These are phyloP conservation scores for Parotocinclus haroldoi DNA, from an alignment of 2,797 vertebrate genomes.

Conservation along the genomic window DNA sequence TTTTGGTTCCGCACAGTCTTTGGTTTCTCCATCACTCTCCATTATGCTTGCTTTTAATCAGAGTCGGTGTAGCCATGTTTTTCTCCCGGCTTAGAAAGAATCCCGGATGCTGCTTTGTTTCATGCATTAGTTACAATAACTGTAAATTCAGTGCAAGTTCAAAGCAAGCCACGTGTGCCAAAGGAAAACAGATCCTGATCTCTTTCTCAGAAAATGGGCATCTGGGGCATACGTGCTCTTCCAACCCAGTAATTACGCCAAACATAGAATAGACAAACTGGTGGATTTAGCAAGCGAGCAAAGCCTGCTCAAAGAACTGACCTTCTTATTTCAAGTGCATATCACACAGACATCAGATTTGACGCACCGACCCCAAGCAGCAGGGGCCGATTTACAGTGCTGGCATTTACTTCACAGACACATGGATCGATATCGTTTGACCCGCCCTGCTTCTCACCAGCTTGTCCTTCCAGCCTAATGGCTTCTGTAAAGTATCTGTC, in stretches of 20 bases:
- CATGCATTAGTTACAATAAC: slow-evolving; percentile 22
- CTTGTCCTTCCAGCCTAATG: too few relatives aligned
- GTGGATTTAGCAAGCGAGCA: neutral
- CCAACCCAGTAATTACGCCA: slow-evolving; percentile 12
- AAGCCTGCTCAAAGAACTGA: neutral
- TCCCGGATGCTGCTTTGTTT: neutral
- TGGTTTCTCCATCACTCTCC: too few relatives aligned
- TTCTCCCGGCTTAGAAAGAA: neutral
- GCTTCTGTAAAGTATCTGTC: too few relatives aligned
- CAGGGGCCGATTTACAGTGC: too few relatives aligned
- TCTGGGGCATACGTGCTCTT: neutral
- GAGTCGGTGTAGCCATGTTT: neutral
- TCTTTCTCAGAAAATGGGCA: slow-evolving; percentile 49
- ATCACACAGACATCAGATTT: too few relatives aligned
- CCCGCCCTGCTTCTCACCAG: too few relatives aligned
- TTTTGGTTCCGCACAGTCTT: too few relatives aligned
- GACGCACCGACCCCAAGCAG: too few relatives aligned
- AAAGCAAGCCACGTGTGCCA: slow-evolving; percentile 18
- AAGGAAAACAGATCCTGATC: slow-evolving; percentile 34
- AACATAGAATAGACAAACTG: neutral
- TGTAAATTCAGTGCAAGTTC: slow-evolving; percentile 22
- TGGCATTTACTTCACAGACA: too few relatives aligned
- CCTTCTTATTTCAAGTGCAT: too few relatives aligned
- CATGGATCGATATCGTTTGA: too few relatives aligned
- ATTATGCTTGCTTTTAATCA: neutral